A percentile compares a stretch with the other conserved stretches of the same genome.
phyloP scores from a whole-genome alignment of 2,888 invertebrate genomes.

The Leptopilina myrica region DNA sequence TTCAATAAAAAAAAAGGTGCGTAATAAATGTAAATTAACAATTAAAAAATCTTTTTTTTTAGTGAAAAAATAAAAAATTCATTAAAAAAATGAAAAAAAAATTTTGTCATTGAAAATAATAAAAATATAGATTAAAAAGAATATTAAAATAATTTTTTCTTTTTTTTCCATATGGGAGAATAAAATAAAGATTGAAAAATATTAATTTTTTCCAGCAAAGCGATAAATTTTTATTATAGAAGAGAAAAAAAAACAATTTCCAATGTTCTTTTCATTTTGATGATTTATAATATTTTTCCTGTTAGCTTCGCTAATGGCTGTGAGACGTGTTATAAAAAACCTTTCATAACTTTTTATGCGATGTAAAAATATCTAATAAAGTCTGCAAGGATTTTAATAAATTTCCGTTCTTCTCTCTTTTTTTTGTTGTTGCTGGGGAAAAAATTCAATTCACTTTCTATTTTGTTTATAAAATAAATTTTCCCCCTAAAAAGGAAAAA shows the following conservation, averaged over 20 bases:
- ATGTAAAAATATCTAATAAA: conserved; percentile 9
- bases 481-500: too few relatives aligned
- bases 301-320: background rate
- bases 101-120: too few relatives aligned
- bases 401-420: background rate
- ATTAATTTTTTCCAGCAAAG: background rate
- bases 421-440: too few relatives aligned
- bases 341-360: conserved; percentile 13
- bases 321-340: background rate
- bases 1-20: background rate
- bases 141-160: too few relatives aligned
- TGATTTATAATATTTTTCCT: background rate
- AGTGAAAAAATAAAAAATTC: too few relatives aligned
- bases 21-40: background rate
- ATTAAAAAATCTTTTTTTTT: too few relatives aligned
- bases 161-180: too few relatives aligned
- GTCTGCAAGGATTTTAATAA: background rate
- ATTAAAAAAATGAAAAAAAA: too few relatives aligned
- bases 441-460: too few relatives aligned
- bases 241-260: background rate
- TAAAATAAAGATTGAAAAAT: too few relatives aligned
- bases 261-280: conserved; percentile 3
- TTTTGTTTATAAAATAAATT: too few relatives aligned
- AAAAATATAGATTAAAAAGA: too few relatives aligned
- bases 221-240: background rate